phyloP scores from a whole-genome alignment of 2,888 invertebrate species.

The Ormyrus labotus region DNA sequence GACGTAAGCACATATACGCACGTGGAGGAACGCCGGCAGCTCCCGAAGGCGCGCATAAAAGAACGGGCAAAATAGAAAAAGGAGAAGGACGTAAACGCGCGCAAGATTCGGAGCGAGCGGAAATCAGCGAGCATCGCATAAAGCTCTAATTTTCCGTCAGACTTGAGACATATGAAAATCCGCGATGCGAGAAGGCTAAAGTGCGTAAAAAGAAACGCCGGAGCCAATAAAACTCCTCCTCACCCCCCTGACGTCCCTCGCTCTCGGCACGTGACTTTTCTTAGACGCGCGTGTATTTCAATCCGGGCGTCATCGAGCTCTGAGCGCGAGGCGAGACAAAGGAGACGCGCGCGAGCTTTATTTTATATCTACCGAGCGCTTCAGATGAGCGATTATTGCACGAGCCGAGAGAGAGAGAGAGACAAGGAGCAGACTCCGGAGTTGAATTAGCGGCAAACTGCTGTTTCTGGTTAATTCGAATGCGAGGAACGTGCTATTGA shows the following conservation, averaged over 20 bases:
- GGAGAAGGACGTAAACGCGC: neutral
- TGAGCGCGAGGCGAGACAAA: conserved; percentile 29
- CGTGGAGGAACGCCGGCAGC: neutral
- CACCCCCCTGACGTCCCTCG: conserved; percentile 56
- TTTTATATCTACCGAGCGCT: neutral
- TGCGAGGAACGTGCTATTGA: neutral
- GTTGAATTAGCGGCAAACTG: too few relatives aligned
- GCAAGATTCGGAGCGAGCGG: neutral
- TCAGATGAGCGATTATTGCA: conserved; percentile 23
- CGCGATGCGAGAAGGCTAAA: conserved; percentile 68
- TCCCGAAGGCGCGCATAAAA: neutral
- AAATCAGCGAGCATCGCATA: conserved; percentile 56
- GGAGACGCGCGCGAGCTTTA: neutral
- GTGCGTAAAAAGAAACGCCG: conserved; percentile 70
- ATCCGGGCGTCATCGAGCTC: conserved; percentile 52
- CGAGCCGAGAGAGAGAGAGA: neutral
- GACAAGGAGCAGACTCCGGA: too few relatives aligned
- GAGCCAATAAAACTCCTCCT: conserved; percentile 74
- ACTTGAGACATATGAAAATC: conserved; percentile 75
- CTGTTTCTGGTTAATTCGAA: too few relatives aligned
- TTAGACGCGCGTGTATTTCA: conserved; percentile 60
- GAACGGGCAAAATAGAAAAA: neutral
- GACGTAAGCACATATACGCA: neutral
- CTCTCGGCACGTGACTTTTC: conserved; percentile 36
- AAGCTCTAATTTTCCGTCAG: conserved; percentile 75